Conservation (phyloP, 2,113 vertebrate species). For the Tragelaphus strepsiceros region DNA sequence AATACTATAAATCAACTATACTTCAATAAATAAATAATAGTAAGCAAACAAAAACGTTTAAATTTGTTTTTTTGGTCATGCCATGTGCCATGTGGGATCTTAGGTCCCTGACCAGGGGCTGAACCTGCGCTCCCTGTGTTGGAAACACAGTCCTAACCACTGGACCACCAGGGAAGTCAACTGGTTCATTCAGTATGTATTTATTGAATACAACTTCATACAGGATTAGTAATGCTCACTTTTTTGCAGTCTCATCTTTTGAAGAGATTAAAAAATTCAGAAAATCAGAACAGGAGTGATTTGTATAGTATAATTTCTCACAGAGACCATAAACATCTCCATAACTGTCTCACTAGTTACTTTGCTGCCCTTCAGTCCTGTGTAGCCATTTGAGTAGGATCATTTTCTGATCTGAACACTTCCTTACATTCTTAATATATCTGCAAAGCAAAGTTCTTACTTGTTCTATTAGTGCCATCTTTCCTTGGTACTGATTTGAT, state of each 20-base stretch:
- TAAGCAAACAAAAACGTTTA: background rate
- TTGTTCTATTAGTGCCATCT: background rate
- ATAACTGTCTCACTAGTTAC: background rate
- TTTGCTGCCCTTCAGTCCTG: background rate
- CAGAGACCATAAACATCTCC: background rate
- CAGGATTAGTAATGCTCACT: background rate
- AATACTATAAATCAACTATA: background rate
- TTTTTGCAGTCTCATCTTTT: background rate
- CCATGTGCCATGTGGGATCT: background rate
- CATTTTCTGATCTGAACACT: constrained; percentile 2
- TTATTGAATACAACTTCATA: background rate
- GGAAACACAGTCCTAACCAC: background rate
- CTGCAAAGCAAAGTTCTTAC: background rate
- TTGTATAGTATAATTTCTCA: background rate
- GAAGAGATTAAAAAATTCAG: constrained; percentile 25
- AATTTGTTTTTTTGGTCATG: background rate
- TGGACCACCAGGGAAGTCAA: background rate
- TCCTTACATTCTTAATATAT: background rate
- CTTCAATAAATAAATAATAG: background rate
- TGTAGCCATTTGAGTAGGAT: background rate
- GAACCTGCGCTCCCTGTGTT: background rate
- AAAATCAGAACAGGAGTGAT: background rate
- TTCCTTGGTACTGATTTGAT: background rate
- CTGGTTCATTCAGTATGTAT: background rate
- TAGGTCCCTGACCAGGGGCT: background rate